Evolutionary conservation across 1,140 invertebrate species (phyloP), one percentile per base, ranked within the genome.

Genomic region (Bicyclus anynana): DNA sequence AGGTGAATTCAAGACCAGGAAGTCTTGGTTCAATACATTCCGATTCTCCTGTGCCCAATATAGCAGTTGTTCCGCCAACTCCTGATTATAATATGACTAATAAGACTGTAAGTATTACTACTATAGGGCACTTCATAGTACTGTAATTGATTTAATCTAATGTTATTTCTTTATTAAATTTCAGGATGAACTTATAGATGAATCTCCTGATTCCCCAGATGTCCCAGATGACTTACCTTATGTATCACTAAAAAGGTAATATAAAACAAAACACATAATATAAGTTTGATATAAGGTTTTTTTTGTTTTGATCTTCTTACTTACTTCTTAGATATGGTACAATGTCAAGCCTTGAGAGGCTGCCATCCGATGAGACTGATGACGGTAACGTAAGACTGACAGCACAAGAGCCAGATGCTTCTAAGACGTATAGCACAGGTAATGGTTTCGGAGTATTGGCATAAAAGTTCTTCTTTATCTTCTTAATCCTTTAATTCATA

Each of bases 61-160:
- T 95, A 70, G 90, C 94, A 12, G 92, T 95, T 20, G 89, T 94
- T 16, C 94, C 94, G 44, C 93, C 94, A 10, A 95, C 94, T 2
- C 94, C 94, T 1, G 93, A 95, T 62, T 90, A 88, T 57, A 89
- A 84, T 69, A 69, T 74, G 53, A 74, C 74, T 54, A 75, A 80
- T 77, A 88, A 87, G 81, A 89, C 83, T 87, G 84, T 87, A 72
- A 84, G 82, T 77, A 66, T 38, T 21, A 49, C 51, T 23, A 46
- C 40, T 47, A 40, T 51, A 49, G n/a, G n/a, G n/a, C n/a, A n/a
- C n/a, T n/a, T 23, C 27, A 33, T 33, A 35, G 35, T 53, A 23
- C 52, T 42, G 23, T 29, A 54, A 23, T 55, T 49, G 16, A 52
- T 17, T 0, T 5, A 42, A 42, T 33, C 27, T 27, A 18, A 44